Evolutionary conservation across 2,113 vertebrate genomes (phyloP), one percentile per base, ranked within the genome.

Genomic region (Agapornis roseicollis): DNA sequence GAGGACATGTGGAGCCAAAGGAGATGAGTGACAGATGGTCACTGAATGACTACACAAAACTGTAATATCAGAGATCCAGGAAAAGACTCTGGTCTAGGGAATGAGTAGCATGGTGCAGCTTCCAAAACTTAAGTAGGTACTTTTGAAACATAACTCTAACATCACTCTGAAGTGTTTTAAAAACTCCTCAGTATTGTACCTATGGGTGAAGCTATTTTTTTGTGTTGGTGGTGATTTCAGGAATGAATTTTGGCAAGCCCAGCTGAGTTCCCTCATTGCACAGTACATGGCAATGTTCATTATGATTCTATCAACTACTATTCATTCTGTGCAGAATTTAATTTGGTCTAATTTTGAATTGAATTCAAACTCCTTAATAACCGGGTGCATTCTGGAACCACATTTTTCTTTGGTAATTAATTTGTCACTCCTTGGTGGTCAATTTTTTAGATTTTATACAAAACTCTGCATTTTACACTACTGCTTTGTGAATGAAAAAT

Each of bases 11-110:
- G 5, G 17, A 53, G 22, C 80, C 92, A 94, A 95, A 94, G 6
- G 60, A 92, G 49, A 2, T 90, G 85, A 95, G 88, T 87, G 91
- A 49, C 97, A 98, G 97, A 96, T 97, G 97, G 96, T 77, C 65
- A 83, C 56, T 76, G 74, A 96, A 95, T 82, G 81, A 44, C 72
- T 81, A 88, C 4, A 6, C 49, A 92, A 92, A 97, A 53, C 65
- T 77, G 68, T 47, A 89, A 79, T 60, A 53, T 68, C 74, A 85
- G 17, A 58, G 42, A 55, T 46, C 35, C 31, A 84, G 90, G 56
- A 69, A 78, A 88, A 28, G 46, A 37, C 41, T 72, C 61, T 63
- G 35, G 33, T 42, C 50, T 5, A 1, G 28, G 35, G 14, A 83
- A 90, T 1, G 13, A 80, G 17, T 24, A 82, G n/a, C 69, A 35